Base-by-base conservation (phyloP, 2,888 invertebrate genomes). In the Ypsolopha scabrella region DNA sequence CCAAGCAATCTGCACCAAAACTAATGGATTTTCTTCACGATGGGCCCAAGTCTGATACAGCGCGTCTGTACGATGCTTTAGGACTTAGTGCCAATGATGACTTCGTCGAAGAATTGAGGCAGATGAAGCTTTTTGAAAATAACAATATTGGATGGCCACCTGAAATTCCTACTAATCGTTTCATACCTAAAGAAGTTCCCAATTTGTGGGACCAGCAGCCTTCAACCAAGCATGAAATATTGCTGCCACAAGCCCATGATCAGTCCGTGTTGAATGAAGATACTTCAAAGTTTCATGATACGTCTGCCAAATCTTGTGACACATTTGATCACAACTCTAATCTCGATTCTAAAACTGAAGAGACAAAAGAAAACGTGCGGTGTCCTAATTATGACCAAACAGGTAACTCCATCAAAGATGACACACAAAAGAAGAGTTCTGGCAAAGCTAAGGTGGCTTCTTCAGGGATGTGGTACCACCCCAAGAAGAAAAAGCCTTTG, bases 21-120 rank as follows among this genome's bases (percentile, higher is more conserved):
- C 62, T 87, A 39, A 77, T 87, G 70, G 83, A 87, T 64, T 83
- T 80, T 41, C 75, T 86, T 52, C 81, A 87, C 56, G 86, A 85
- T 59, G 86, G 76, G 0, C 78, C 80, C 8, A 87, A 85, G 57
- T 82, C 86, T 9, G 83, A 87, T 50, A 75, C 85, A 7, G 85
- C 83, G n/a, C 70, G 87, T 33, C 67, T 87, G 48, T 87, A 85
- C 56, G 78, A 86, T 54, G 87, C 87, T 33, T 62, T 87, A 52
- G 80, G 85, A 24, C 61, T 86, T 46, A 75, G 73, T 56, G 65
- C 70, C 33, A 67, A 59, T 50, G 79, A 79, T 39, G 79, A 80
- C 54, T 69, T 68, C 52, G 57, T 71, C 41, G 72, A 78, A 52
- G 77, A 76, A 52, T 59, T 75, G 14, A 82, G 81, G 55, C 75